Conservation (phyloP, 2,797 vertebrate species). For the Iguana delicatissima region DNA sequence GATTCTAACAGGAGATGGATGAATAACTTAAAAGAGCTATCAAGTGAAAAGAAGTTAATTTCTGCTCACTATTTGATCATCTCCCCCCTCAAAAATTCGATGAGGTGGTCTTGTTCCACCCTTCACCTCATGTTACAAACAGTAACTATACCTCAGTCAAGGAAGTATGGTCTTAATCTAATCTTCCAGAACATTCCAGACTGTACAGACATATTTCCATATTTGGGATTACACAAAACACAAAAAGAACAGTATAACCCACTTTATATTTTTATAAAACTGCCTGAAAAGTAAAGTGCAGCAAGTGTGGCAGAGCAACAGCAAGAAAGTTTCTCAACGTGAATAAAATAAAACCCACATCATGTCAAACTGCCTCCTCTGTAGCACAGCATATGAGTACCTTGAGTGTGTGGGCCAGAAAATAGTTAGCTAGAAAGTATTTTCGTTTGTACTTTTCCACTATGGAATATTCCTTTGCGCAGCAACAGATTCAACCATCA, state of each 20-base stretch:
- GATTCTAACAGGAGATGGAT: not conserved
- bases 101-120: not conserved
- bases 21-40: not conserved
- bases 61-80: not conserved
- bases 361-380: conserved; percentile 56
- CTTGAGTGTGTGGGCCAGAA: conserved; percentile 43
- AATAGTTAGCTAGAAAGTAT: conserved; percentile 35
- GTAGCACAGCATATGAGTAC: conserved; percentile 47
- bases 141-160: not conserved
- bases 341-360: conserved; percentile 59
- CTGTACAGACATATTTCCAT: not conserved
- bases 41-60: not conserved
- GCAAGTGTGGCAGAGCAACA: conserved; percentile 42
- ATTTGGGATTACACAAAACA: not conserved
- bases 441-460: not conserved
- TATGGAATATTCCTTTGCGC: not conserved
- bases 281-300: conserved; percentile 34
- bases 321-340: conserved; percentile 43
- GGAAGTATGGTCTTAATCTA: not conserved
- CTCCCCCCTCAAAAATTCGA: too few relatives aligned
- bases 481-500: not conserved
- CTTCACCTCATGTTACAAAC: not conserved
- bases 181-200: not conserved
- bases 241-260: conserved; percentile 55
- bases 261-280: conserved; percentile 56